A percentile compares a stretch with the other conserved stretches of the same genome.
Conservation (phyloP, 2,888 invertebrate species). For the Cyaniris semiargus region DNA sequence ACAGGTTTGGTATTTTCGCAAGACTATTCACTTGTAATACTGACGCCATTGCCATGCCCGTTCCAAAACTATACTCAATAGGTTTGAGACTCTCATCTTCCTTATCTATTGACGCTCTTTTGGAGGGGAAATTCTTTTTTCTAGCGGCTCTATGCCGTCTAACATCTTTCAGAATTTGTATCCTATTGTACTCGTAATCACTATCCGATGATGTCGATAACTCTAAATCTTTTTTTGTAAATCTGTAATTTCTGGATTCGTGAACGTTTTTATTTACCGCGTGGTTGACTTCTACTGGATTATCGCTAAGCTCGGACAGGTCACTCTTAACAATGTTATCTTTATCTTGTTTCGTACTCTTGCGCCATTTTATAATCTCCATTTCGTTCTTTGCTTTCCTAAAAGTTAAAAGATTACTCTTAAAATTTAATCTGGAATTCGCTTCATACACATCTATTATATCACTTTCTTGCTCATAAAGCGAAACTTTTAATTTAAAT, state of each 20-base stretch:
- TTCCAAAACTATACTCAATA: conserved; percentile 72
- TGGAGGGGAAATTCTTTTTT: conserved; percentile 60
- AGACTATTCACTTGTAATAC: conserved; percentile 62
- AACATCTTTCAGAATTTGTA: conserved; percentile 58
- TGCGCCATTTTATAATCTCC: conserved; percentile 56
- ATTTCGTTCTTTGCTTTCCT: conserved; percentile 42
- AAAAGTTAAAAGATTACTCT: conserved; percentile 54
- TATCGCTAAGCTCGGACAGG: conserved; percentile 52
- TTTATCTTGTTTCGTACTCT: conserved; percentile 41
- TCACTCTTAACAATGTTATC: conserved; percentile 43
- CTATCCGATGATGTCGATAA: conserved; percentile 62
- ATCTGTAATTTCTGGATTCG: conserved; percentile 49
- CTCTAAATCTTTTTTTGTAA: conserved; percentile 63
- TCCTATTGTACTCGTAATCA: conserved; percentile 56
- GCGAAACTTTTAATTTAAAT: conserved; percentile 48
- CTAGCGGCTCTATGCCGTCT: conserved; percentile 59
- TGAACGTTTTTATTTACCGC: conserved; percentile 46
- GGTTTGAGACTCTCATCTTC: conserved; percentile 68
- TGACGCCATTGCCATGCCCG: conserved; percentile 75
- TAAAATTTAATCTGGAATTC: conserved; percentile 51
- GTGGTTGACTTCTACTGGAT: conserved; percentile 42
- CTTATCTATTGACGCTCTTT: conserved; percentile 50
- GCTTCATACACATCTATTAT: conserved; percentile 52
- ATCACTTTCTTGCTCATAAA: conserved; percentile 52
- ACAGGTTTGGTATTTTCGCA: conserved; percentile 52